Conservation (phyloP, 2,113 vertebrate genomes). For the Hemicordylus capensis region DNA sequence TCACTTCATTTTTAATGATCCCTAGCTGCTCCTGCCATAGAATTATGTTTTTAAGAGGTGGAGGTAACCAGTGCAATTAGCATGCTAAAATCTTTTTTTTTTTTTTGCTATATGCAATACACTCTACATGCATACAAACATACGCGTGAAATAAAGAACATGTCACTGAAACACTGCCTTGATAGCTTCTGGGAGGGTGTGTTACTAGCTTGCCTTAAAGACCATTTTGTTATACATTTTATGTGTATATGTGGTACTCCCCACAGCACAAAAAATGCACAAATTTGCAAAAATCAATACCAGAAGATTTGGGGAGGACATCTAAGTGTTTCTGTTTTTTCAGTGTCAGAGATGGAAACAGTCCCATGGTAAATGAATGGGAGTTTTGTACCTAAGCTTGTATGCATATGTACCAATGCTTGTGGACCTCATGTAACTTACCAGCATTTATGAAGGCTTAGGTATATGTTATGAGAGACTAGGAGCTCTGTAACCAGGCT, state of each 20-base stretch:
- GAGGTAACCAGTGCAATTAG: too few relatives aligned
- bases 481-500: too few relatives aligned
- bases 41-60: too few relatives aligned
- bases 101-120: too few relatives aligned
- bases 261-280: background rate
- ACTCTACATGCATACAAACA: background rate
- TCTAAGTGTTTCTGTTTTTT: background rate
- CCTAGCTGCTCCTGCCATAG: background rate
- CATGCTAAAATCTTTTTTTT: too few relatives aligned
- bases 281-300: background rate
- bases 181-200: background rate
- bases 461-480: background rate
- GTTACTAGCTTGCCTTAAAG: background rate
- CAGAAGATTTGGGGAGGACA: too few relatives aligned
- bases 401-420: background rate
- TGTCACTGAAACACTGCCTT: background rate
- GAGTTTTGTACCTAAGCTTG: background rate
- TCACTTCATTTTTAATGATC: background rate
- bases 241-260: background rate
- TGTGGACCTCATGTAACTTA: background rate
- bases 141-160: too few relatives aligned
- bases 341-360: background rate
- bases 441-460: background rate
- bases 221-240: background rate
- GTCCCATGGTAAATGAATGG: background rate